Conservation (phyloP, 2,888 invertebrate species). For the Schrankia costaestrigalis region DNA sequence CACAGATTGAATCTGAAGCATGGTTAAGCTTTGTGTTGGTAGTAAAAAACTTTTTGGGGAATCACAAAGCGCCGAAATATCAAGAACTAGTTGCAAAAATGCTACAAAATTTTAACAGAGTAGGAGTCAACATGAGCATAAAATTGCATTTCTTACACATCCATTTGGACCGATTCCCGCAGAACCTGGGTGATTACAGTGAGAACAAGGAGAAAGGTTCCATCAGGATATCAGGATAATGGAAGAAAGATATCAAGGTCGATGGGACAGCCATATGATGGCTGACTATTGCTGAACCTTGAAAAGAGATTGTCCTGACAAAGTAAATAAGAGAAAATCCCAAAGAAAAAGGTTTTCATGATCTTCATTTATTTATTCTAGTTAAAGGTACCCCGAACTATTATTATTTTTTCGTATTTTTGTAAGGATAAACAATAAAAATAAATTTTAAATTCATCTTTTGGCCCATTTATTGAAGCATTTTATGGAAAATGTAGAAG, state of each 20-base stretch:
- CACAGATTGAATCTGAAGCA: constrained; percentile 1
- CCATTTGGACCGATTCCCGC: constrained; percentile 37
- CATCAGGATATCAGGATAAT: constrained; percentile 17
- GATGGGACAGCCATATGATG: constrained; percentile 34
- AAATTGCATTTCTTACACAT: constrained; percentile 40
- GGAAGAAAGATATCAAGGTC: constrained; percentile 23
- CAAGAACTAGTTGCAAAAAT: neutral
- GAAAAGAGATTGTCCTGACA: constrained; percentile 11
- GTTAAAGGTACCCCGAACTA: too few species aligned
- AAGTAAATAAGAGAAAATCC: too few species aligned
- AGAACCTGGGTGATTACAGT: constrained; percentile 38
- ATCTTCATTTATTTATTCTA: too few species aligned
- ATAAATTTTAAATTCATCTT: too few species aligned
- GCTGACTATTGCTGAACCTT: constrained; percentile 38
- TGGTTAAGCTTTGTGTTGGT: neutral
- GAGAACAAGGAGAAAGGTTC: constrained; percentile 34
- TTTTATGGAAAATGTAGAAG: too few species aligned
- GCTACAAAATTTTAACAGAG: neutral
- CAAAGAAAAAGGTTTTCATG: too few species aligned
- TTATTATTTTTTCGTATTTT: too few species aligned
- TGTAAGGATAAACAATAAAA: too few species aligned
- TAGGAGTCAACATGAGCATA: constrained; percentile 6
- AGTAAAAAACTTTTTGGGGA: neutral
- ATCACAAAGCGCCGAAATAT: neutral
- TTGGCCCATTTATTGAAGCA: too few species aligned